Conservation (phyloP, 2,888 invertebrate genomes). For the Caenorhabditis afra region DNA sequence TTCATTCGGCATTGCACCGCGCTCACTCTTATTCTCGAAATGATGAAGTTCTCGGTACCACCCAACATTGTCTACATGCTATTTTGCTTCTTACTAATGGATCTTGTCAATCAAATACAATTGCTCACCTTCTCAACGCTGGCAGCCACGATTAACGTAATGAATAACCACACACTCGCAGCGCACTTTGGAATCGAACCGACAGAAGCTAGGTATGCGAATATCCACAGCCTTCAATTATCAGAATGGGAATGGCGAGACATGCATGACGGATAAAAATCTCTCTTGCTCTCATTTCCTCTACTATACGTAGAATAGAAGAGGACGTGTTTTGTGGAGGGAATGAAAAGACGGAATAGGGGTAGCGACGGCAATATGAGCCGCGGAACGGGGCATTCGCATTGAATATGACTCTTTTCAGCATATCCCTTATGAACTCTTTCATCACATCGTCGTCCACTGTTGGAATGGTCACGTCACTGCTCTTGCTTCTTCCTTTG, state of each 20-base stretch:
- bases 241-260: neutral
- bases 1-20: conserved; percentile 11
- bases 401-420: conserved; percentile 25
- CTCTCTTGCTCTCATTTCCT: neutral
- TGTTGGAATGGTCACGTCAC: conserved; percentile 40
- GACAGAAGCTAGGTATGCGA: conserved; percentile 29
- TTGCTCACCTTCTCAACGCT: conserved; percentile 44
- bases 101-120: conserved; percentile 48
- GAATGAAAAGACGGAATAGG: neutral
- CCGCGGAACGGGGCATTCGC: neutral
- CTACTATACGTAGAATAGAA: neutral
- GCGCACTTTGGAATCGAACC: conserved; percentile 55
- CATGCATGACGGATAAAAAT: neutral
- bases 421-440: conserved; percentile 54
- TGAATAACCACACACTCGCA: conserved; percentile 55
- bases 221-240: neutral
- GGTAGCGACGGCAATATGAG: neutral
- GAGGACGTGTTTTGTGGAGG: neutral
- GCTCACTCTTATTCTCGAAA: neutral
- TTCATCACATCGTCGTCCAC: conserved; percentile 30
- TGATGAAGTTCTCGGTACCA: conserved; percentile 29
- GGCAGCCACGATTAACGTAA: conserved; percentile 35
- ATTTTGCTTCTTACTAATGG: conserved; percentile 51
- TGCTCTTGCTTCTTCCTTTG: conserved; percentile 54
- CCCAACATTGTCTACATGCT: conserved; percentile 52